Evolutionary conservation across 2,888 invertebrate species (phyloP).

Genomic region (Villa cingulata): DNA sequence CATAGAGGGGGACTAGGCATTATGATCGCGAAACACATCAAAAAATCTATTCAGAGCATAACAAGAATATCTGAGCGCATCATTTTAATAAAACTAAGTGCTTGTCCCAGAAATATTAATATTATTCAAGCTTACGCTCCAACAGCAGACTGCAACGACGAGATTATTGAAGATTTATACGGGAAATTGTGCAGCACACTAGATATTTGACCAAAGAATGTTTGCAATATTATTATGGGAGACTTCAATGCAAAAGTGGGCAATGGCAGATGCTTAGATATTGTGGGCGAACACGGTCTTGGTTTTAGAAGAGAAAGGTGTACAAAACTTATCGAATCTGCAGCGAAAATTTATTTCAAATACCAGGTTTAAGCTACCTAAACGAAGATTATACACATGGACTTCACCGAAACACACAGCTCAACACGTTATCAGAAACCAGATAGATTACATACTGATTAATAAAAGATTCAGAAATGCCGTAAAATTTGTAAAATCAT

Average conservation of each 20-base stretch:
- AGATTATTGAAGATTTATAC: not conserved
- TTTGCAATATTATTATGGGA: not conserved
- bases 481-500: not conserved
- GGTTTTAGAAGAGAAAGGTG: not conserved
- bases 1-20: too few relatives aligned
- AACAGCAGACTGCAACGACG: not conserved
- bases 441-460: constrained; percentile 1
- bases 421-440: not conserved
- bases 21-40: too few relatives aligned
- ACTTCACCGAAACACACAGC: not conserved
- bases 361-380: not conserved
- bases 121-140: constrained; percentile 2
- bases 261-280: not conserved
- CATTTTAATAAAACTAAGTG: too few relatives aligned
- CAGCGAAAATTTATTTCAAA: not conserved
- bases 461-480: constrained; percentile 2
- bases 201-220: too few relatives aligned
- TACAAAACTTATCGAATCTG: not conserved
- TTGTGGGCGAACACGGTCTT: not conserved
- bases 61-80: too few relatives aligned
- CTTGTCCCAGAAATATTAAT: not conserved
- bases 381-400: constrained; percentile 1
- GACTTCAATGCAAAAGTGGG: constrained; percentile 1
- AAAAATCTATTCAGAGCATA: too few relatives aligned
- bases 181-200: too few relatives aligned